Evolutionary conservation across 2,113 vertebrate genomes (phyloP).

Genomic region (Tragelaphus buxtoni): DNA sequence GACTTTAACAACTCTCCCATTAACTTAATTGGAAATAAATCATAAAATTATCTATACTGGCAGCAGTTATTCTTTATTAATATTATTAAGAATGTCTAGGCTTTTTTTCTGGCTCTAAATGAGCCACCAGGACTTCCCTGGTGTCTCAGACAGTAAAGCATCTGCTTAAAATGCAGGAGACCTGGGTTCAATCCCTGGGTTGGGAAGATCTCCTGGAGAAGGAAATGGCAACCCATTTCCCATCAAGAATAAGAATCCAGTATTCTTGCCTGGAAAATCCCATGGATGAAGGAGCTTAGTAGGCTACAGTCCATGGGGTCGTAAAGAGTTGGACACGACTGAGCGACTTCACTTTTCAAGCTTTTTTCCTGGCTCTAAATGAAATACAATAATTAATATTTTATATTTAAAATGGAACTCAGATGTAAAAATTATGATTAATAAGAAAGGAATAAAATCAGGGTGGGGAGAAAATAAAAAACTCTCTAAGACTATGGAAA

Average conservation of each 20-base stretch:
- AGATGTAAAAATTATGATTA: background rate
- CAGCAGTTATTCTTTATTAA: constrained; percentile 29
- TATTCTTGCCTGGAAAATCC: background rate
- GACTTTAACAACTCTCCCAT: background rate
- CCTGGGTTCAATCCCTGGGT: background rate
- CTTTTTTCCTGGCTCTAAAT: background rate
- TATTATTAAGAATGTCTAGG: background rate
- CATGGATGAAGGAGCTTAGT: background rate
- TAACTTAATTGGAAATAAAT: constrained; percentile 35
- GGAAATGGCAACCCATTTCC: background rate
- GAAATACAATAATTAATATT: constrained; percentile 18
- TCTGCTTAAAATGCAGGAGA: background rate
- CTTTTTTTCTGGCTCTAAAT: background rate
- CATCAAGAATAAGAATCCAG: background rate
- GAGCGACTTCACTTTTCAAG: background rate
- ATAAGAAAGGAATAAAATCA: background rate
- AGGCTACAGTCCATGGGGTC: background rate
- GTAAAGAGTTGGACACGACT: background rate
- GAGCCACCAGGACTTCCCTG: background rate
- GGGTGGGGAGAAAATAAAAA: background rate
- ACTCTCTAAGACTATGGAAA: background rate
- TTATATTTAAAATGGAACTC: constrained; percentile 16
- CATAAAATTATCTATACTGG: background rate
- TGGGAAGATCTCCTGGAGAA: background rate
- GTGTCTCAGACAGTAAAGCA: background rate